Evolutionary conservation across 2,888 invertebrate genomes (phyloP), one percentile per base, ranked within the genome.

Genomic region (Apamea epomidion): DNA sequence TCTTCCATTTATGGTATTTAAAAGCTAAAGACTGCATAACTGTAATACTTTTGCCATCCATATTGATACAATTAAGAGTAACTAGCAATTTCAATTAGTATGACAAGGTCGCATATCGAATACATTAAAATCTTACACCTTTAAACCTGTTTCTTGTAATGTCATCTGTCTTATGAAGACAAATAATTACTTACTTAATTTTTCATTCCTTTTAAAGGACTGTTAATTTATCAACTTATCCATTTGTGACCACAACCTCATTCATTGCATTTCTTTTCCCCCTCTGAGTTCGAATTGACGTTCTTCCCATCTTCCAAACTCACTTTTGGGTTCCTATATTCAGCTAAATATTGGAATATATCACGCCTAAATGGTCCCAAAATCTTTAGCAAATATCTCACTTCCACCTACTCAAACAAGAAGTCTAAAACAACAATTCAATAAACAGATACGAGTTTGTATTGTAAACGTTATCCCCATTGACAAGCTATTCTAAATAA

Each of bases 101-200:
- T 84, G 76, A 87, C 90, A 90, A 91, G 91, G 90, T 82, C 84
- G 81, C 12, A 73, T 81, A 73, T 5, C 51, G 58, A 73, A 71
- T 77, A 62, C 18, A 78, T 76, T 82, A 73, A 74, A 54, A 32
- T 60, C 29, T 70, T 71, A 73, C 72, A 71, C 60, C 48, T 85
- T 32, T 1, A 73, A 83, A 80, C 90, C 62, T n/a, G 88, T 70
- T 78, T 29, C 21, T 64, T 65, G 42, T 75, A 80, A 64, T 70
- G 67, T 58, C n/a, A 65, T 45, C 2, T 12, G 8, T 45, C 14
- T 37, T 72, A 32, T 37, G 4, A 54, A 32, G n/a, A 51, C 29
- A 64, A 76, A 51, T 65, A 82, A 69, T 64, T 37, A 74, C 42
- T 68, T 73, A 51, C 10, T 65, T 81, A 48, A 10, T 51, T 70